phyloP scores from a whole-genome alignment of 1,140 invertebrate genomes.

The Oreohelix idahoensis region DNA sequence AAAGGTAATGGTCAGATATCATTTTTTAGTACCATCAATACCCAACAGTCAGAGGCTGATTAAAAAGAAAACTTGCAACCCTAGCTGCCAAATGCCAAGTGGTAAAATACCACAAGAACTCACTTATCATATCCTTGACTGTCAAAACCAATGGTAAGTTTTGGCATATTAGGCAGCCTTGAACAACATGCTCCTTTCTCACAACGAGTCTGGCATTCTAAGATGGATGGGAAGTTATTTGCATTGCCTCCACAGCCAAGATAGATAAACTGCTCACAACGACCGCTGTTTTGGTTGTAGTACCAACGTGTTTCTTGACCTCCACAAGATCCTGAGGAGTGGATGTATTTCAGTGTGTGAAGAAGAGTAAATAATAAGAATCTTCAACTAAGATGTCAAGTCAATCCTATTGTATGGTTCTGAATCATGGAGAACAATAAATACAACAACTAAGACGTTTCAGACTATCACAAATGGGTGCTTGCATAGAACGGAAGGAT shows the following conservation, averaged over 20 bases:
- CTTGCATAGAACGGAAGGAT: no score
- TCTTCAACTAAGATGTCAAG: no score
- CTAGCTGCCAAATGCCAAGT: no score
- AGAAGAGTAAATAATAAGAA: neutral
- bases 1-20: no score
- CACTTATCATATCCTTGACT: conserved; percentile 64
- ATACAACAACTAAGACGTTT: no score
- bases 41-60: no score
- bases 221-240: conserved; percentile 68
- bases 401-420: no score
- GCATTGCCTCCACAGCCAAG: conserved; percentile 70
- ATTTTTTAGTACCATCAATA: no score
- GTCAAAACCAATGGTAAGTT: conserved; percentile 52
- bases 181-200: conserved; percentile 61
- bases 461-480: no score
- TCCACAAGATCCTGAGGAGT: conserved; percentile 54
- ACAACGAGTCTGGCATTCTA: conserved; percentile 57
- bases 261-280: conserved; percentile 70
- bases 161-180: conserved; percentile 47
- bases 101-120: neutral
- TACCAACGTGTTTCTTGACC: conserved; percentile 66
- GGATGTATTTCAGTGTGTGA: neutral
- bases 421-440: no score
- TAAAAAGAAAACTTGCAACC: no score
- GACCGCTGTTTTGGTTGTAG: conserved; percentile 66